phyloP scores from a whole-genome alignment of 2,113 vertebrate species.

The Mandrillus leucophaeus region DNA sequence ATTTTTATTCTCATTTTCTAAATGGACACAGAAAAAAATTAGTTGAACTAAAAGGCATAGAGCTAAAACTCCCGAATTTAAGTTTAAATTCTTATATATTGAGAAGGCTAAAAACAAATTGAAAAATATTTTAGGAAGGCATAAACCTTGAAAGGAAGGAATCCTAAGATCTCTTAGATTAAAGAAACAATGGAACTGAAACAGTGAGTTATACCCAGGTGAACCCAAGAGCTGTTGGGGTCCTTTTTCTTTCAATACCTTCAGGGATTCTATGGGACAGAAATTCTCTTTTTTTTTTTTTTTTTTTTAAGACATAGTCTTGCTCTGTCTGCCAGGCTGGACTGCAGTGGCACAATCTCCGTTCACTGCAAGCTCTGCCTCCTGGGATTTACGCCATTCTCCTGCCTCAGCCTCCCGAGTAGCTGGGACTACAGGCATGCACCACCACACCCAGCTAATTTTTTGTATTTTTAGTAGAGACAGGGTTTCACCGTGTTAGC shows the following conservation, averaged over 20 bases:
- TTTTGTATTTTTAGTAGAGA: no score
- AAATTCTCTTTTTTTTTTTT: not conserved
- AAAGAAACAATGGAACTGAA: not conserved
- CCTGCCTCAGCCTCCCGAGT: no score
- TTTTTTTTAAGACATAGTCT: no score
- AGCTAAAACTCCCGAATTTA: constrained; percentile 28
- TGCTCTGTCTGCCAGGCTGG: no score
- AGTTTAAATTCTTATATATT: not conserved
- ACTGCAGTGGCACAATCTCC: no score
- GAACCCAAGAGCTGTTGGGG: not conserved
- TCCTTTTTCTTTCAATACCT: not conserved
- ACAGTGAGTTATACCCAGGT: not conserved
- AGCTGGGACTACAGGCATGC: no score
- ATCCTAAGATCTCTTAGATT: not conserved
- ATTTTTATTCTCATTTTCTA: constrained; percentile 27
- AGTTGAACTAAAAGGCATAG: not conserved
- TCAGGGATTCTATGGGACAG: not conserved
- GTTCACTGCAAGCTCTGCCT: no score
- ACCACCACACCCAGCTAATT: no score
- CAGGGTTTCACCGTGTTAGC: no score
- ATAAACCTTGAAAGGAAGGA: not conserved
- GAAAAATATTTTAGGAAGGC: not conserved
- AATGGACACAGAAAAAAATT: not conserved
- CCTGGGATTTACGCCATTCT: no score
- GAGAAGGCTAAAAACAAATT: not conserved